Percentiles rank a stretch among this genome's conserved stretches.
phyloP scores from a whole-genome alignment of 1,140 invertebrate species.

The Cyphomyrmex costatus region DNA sequence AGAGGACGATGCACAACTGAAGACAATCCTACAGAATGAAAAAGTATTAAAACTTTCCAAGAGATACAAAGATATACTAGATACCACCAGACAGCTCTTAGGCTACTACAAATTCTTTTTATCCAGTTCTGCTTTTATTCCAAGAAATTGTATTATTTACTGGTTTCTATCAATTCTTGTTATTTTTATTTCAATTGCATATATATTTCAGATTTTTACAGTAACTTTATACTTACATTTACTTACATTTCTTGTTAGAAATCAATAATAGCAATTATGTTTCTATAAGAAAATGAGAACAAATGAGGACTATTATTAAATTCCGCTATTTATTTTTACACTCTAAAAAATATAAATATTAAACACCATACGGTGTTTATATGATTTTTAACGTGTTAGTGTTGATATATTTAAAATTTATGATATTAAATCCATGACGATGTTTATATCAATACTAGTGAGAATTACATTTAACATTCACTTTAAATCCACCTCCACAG shows the following conservation, averaged over 20 bases:
- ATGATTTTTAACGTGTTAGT: too few relatives aligned
- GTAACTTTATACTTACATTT: constrained; percentile 24
- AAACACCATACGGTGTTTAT: too few relatives aligned
- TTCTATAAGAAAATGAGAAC: neutral
- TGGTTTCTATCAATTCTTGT: neutral
- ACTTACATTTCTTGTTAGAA: constrained; percentile 18
- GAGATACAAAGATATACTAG: constrained; percentile 8
- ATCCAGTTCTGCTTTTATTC: neutral
- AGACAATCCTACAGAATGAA: constrained; percentile 1
- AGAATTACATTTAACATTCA: too few relatives aligned
- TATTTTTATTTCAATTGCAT: neutral
- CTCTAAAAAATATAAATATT: too few relatives aligned
- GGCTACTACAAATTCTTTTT: neutral
- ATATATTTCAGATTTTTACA: neutral
- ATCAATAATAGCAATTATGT: neutral
- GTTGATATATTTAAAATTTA: too few relatives aligned
- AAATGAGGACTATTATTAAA: neutral
- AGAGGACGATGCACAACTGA: neutral
- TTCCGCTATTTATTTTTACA: neutral
- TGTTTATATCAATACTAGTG: too few relatives aligned
- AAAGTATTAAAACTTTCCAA: constrained; percentile 21
- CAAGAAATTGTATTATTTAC: neutral
- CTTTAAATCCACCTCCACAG: too few relatives aligned
- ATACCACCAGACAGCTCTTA: neutral
- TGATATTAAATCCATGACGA: too few relatives aligned